Evolutionary conservation across 2,888 invertebrate genomes (phyloP).

Genomic region (Idaea aversata): DNA sequence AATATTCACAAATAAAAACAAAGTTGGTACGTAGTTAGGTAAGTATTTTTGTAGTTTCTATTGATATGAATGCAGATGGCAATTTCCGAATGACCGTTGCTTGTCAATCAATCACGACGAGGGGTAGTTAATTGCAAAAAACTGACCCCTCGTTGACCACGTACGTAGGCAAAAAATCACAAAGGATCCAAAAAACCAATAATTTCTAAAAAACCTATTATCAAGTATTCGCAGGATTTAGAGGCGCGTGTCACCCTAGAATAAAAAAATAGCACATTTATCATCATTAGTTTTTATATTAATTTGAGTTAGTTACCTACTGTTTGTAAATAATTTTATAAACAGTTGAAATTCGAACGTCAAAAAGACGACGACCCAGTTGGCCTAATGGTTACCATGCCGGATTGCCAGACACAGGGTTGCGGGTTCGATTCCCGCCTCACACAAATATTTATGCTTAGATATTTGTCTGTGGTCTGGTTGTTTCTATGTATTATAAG

Average conservation of each 20-base stretch:
- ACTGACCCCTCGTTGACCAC: conserved; percentile 78
- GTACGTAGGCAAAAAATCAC: conserved; percentile 57
- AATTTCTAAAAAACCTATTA: conserved; percentile 60
- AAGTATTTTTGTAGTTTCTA: conserved; percentile 28
- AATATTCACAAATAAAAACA: neutral
- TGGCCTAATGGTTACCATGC: no score
- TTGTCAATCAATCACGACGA: conserved; percentile 72
- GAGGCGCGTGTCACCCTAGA: conserved; percentile 57
- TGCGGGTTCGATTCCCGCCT: no score
- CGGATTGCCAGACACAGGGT: no score
- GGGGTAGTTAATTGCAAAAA: conserved; percentile 56
- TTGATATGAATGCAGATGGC: conserved; percentile 49
- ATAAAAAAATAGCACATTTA: conserved; percentile 9
- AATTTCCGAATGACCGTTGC: conserved; percentile 72
- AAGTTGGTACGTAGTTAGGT: neutral
- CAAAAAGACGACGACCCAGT: no score
- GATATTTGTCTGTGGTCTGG: no score
- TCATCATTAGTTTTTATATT: neutral
- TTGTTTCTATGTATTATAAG: no score
- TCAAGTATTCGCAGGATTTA: conserved; percentile 51
- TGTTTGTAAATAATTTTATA: neutral
- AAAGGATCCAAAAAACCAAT: conserved; percentile 56
- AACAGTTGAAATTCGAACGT: no score
- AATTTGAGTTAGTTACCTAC: neutral
- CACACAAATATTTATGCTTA: no score